Percentiles rank a stretch among this genome's conserved stretches.
Conservation (phyloP, 2,888 invertebrate genomes). For the Polymixis flavicincta region DNA sequence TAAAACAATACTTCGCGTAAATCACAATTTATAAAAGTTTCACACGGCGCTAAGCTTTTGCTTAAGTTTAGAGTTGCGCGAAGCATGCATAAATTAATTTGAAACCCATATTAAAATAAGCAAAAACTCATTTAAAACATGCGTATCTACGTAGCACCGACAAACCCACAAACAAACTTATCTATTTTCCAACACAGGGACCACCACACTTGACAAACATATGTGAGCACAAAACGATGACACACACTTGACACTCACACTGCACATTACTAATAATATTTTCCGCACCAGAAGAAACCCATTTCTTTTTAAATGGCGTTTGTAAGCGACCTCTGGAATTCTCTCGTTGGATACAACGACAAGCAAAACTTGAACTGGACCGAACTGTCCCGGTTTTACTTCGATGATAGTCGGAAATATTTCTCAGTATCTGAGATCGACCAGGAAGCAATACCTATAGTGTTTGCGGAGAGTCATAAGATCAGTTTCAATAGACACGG, state of each 20-base stretch:
- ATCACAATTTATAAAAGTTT: not conserved
- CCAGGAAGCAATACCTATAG: conserved; percentile 91
- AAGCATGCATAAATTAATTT: not conserved
- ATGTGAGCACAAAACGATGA: conserved; percentile 47
- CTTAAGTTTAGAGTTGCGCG: not conserved
- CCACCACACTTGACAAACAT: conserved; percentile 30
- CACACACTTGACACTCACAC: conserved; percentile 52
- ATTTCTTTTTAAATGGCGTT: conserved; percentile 86
- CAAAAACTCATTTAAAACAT: not conserved
- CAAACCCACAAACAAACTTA: conserved; percentile 1
- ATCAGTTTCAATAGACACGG: conserved; percentile 86
- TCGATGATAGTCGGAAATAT: conserved; percentile 91
- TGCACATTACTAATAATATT: conserved; percentile 56
- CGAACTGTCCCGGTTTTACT: conserved; percentile 88
- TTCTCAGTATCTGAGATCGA: conserved; percentile 93
- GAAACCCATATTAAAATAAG: not conserved
- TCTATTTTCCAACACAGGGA: conserved; percentile 24
- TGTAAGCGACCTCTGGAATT: conserved; percentile 88
- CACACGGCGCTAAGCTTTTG: not conserved
- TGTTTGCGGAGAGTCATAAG: conserved; percentile 90
- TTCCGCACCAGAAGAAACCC: conserved; percentile 62
- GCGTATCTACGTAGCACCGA: conserved; percentile 40
- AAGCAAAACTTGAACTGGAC: conserved; percentile 81
- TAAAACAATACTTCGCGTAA: not conserved
- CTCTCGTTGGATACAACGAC: conserved; percentile 85